Base-by-base conservation (phyloP, 2,797 vertebrate genomes). In the Darevskia mixta region DNA sequence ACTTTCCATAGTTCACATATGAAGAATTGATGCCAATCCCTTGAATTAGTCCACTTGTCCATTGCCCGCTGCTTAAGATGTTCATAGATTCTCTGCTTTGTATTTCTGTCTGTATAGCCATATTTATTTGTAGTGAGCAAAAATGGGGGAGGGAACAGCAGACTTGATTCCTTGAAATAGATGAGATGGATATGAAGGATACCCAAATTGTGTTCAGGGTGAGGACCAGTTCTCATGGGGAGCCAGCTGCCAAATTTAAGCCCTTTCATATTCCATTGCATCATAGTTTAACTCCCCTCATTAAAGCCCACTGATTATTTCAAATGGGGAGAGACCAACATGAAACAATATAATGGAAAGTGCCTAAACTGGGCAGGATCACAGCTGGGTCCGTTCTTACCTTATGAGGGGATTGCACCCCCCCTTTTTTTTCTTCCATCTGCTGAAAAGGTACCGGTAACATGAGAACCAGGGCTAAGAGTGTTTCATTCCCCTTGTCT, bases 61-160 rank as follows among this genome's bases (percentile, higher is more conserved):
- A 69, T 90, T 76, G 85, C 79, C 71, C 27, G 1, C 75, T 92
- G 92, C 86, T 38, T 32, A n/a, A 71, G 17, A 8, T 73, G 66
- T 82, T 89, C 83, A 3, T 61, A 17, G 38, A 77, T 38, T 55
- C 15, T 45, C 8, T 79, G 73, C 20, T 61, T 32, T 17, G 1
- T 20, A 73, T 32, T 43, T 38, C 0, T n/a, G 84, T 82, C 71
- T 32, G 25, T 78, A 49, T 79, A n/a, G 8, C 38, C 49, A 43
- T 93, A 58, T 94, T 91, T 92, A 75, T 94, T 93, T 55, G 0
- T 38, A 73, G 76, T 82, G 61, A 71, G 61, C 61, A 64, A 64
- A 64, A 64, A 64, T 64, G 78, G 89, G 91, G 72, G 81, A 55
- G 85, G 38, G 55, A 27, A 88, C 79, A 76, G 27, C 75, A 80